Conservation (phyloP, 1,140 invertebrate species). For the Drosophila equinoxialis region DNA sequence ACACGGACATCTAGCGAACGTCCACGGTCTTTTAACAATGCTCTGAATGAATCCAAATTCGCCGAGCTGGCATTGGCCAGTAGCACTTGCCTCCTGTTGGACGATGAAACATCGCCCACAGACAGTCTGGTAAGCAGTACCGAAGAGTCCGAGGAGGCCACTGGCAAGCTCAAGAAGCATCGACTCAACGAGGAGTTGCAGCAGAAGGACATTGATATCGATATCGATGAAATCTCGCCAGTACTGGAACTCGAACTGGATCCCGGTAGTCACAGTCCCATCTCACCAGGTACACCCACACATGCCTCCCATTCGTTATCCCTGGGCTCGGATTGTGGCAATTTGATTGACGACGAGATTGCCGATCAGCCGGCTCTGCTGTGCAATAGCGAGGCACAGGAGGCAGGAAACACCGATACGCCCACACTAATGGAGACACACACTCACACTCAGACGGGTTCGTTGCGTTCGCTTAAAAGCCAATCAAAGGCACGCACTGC, state of each 20-base stretch:
- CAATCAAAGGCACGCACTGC: constrained; percentile 72
- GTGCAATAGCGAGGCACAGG: constrained; percentile 85
- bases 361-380: constrained; percentile 93
- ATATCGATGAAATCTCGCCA: constrained; percentile 78
- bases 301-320: constrained; percentile 90
- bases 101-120: constrained; percentile 91
- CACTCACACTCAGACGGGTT: constrained; percentile 62
- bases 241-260: constrained; percentile 64
- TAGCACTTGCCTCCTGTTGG: constrained; percentile 86
- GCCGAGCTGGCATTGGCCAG: constrained; percentile 89
- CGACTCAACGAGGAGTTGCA: constrained; percentile 75
- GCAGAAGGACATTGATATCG: constrained; percentile 76
- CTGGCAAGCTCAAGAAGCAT: constrained; percentile 81
- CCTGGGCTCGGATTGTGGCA: constrained; percentile 86
- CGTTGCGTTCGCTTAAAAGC: constrained; percentile 73
- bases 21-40: constrained; percentile 85
- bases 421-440: constrained; percentile 76
- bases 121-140: constrained; percentile 90
- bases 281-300: constrained; percentile 89
- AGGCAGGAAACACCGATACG: constrained; percentile 64
- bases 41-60: constrained; percentile 87
- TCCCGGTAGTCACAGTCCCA: constrained; percentile 76
- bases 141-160: constrained; percentile 85
- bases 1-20: constrained; percentile 41
- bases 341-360: constrained; percentile 94